Evolutionary conservation across 2,888 invertebrate species (phyloP), one percentile per base, ranked within the genome.

Genomic region (Sycophila texana): DNA sequence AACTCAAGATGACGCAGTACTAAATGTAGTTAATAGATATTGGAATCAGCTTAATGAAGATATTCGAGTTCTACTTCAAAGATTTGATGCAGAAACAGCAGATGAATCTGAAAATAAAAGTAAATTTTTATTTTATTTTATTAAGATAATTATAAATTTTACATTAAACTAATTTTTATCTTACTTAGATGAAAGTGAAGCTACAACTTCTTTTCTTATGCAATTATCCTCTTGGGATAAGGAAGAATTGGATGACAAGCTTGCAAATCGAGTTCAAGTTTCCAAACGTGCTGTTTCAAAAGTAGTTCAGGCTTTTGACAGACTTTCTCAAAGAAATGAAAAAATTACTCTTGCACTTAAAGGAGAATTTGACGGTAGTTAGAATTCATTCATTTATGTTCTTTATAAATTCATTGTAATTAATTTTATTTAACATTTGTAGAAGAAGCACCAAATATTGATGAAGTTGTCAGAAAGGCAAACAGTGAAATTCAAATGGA

Each of bases 41-140:
- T 98, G 98, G 98, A 98, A 98, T 91, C 95, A 97, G 90, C 92
- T 99, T 47, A 99, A 99, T 92, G 99, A 99, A 91, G 99, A 99
- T 90, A 97, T 99, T 84, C 92, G 99, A 83, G 96, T 99, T 16
- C 91, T 99, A 77, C 91, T 99, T 83, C 98, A 99, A 89, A 93
- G 99, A 83, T 99, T 99, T 92, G 99, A 99, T 92, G 97, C 98
- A 0, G 99, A 99, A 91, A 98, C 98, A 14, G 97, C 98, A 5
- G 98, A 98, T 91, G 98, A 98, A 90, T 95, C 96, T 0, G 98
- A 98, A 91, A 98, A 96, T 88, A 96, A 96, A 92, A 98, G 97
- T 97, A 92, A 91, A 90, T 51, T 55, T 14, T 39, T 39, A 39
- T 39, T 39, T 39, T 39, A 39, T 39, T 39, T 4, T 39, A 39